Conservation (phyloP, 2,797 vertebrate species). For the Sebastes minor region DNA sequence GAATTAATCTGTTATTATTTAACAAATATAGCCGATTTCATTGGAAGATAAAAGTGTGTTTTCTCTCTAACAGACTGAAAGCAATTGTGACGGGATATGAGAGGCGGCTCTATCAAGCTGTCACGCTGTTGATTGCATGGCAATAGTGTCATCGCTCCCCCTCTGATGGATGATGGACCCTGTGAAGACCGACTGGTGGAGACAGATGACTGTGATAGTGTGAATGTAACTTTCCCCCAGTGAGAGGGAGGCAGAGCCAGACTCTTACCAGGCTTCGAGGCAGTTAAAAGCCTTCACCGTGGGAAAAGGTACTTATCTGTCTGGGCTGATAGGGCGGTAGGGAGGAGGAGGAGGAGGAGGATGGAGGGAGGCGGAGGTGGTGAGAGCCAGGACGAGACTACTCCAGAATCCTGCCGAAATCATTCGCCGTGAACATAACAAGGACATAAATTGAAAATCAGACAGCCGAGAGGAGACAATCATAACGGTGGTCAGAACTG, state of each 20-base stretch:
- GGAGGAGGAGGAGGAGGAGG: not conserved
- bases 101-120: constrained; percentile 57
- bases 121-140: constrained; percentile 50
- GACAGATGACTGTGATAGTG: constrained; percentile 52
- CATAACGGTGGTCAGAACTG: not conserved
- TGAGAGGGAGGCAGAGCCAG: not conserved
- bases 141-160: constrained; percentile 26
- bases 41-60: not conserved
- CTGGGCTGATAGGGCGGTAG: constrained; percentile 28
- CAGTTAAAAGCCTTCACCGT: constrained; percentile 44
- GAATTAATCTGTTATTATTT: not conserved
- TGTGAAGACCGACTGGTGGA: constrained; percentile 10
- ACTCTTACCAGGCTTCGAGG: constrained; percentile 21
- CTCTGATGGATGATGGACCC: constrained; percentile 48
- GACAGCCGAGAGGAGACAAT: not conserved
- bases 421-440: not conserved
- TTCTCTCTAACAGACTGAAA: not conserved
- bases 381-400: not conserved
- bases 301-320: constrained; percentile 54
- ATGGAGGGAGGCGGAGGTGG: not conserved
- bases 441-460: constrained; percentile 17
- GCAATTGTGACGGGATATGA: constrained; percentile 37
- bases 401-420: constrained; percentile 26
- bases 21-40: not conserved
- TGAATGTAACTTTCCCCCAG: constrained; percentile 27